Conservation (phyloP, 2,888 invertebrate species). For the Pediacus dermestoides region DNA sequence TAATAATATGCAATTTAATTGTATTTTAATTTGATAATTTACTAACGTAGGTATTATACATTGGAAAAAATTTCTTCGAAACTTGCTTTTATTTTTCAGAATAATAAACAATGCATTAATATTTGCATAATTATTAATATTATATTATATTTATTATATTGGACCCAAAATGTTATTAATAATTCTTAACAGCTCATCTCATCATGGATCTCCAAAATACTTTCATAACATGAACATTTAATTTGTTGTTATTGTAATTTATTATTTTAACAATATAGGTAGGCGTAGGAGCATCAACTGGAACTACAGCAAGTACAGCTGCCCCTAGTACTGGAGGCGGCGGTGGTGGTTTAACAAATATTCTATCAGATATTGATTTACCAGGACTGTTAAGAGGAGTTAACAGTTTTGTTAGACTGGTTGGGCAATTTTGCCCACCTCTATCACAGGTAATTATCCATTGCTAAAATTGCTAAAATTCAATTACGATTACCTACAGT, state of each 20-base stretch:
- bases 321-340: slow-evolving; percentile 26
- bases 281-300: slow-evolving; percentile 9
- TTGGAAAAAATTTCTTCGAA: too few relatives aligned
- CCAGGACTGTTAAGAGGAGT: slow-evolving; percentile 42
- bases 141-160: too few relatives aligned
- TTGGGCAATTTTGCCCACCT: slow-evolving; percentile 46
- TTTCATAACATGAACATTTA: background rate
- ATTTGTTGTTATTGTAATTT: too few relatives aligned
- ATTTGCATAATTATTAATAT: too few relatives aligned
- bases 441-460: slow-evolving; percentile 47
- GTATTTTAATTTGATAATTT: background rate
- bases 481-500: too few relatives aligned
- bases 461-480: too few relatives aligned
- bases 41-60: too few relatives aligned
- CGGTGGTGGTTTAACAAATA: slow-evolving; percentile 34
- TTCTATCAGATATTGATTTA: slow-evolving; percentile 40
- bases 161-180: too few relatives aligned
- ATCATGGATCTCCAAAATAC: background rate
- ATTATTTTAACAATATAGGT: too few relatives aligned
- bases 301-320: slow-evolving; percentile 7
- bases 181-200: background rate
- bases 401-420: slow-evolving; percentile 44
- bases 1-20: slow-evolving; percentile 1
- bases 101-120: too few relatives aligned
- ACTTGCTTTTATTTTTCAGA: too few relatives aligned